Evolutionary conservation across 2,797 vertebrate genomes (phyloP).

Genomic region (Eidolon dupreanum): DNA sequence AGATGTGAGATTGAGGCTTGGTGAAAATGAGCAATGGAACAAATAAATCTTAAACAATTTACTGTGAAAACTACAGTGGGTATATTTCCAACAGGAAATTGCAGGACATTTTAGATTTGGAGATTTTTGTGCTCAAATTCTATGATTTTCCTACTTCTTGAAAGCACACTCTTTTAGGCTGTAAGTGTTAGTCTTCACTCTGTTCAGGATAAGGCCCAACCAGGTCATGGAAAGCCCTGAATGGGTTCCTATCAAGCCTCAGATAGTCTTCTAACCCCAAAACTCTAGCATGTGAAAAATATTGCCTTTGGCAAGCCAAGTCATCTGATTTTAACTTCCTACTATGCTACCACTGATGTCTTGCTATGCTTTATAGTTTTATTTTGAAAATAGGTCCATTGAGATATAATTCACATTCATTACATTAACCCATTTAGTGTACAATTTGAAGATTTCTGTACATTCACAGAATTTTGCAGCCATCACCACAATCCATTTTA

Average conservation of each 20-base stretch:
- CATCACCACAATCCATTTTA: not conserved
- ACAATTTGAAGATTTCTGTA: not conserved
- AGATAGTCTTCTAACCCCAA: not conserved
- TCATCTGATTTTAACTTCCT: not conserved
- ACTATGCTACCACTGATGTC: not conserved
- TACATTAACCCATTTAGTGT: not conserved
- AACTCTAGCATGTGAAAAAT: not conserved
- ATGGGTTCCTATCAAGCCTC: not conserved
- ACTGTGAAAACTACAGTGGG: not conserved
- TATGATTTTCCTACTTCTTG: not conserved
- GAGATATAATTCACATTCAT: not conserved
- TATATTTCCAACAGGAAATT: not conserved
- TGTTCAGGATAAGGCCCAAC: not conserved
- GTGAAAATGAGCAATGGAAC: not conserved
- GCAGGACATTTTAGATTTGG: not conserved
- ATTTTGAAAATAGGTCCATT: not conserved
- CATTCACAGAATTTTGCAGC: not conserved
- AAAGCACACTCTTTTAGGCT: not conserved
- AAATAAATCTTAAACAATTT: constrained; percentile 12
- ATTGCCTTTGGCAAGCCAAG: not conserved
- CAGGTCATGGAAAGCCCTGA: not conserved
- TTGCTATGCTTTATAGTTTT: not conserved
- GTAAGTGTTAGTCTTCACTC: not conserved
- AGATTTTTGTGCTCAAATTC: not conserved
- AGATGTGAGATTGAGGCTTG: not conserved